These are phyloP conservation scores for Sebastolobus alascanus DNA, from an alignment of 2,797 vertebrate species.

Conservation along the genomic window DNA sequence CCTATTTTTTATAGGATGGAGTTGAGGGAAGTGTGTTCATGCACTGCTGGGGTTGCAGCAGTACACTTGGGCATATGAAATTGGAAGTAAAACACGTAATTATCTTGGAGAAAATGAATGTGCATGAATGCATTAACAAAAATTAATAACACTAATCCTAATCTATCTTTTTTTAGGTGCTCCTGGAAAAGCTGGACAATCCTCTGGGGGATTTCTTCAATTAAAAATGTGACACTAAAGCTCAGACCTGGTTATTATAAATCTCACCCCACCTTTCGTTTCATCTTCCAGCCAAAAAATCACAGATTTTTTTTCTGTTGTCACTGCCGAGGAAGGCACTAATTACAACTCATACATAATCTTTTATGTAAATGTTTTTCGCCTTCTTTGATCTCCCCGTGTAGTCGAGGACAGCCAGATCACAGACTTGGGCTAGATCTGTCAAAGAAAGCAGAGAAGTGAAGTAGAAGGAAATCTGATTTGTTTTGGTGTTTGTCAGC, in stretches of 20 bases:
- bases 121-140: conserved; percentile 72
- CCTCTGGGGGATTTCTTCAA: conserved; percentile 80
- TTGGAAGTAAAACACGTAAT: conserved; percentile 75
- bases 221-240: conserved; percentile 77
- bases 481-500: conserved; percentile 77
- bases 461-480: conserved; percentile 74
- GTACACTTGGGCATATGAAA: conserved; percentile 62
- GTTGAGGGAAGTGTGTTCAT: conserved; percentile 30
- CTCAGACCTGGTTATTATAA: conserved; percentile 76
- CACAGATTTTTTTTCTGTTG: conserved; percentile 73
- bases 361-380: conserved; percentile 78
- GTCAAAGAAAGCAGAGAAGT: conserved; percentile 66
- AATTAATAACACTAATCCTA: conserved; percentile 78
- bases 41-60: conserved; percentile 37
- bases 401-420: conserved; percentile 71
- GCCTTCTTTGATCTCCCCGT: conserved; percentile 76
- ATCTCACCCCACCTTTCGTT: conserved; percentile 71
- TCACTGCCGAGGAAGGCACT: conserved; percentile 69
- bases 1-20: conserved; percentile 49
- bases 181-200: conserved; percentile 63
- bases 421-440: conserved; percentile 73
- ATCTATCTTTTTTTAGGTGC: conserved; percentile 68
- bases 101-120: conserved; percentile 75
- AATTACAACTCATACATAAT: conserved; percentile 86
- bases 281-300: conserved; percentile 74